Evolutionary conservation across 2,113 vertebrate species (phyloP), one percentile per base, ranked within the genome.

Genomic region (Peromyscus polionotus): DNA sequence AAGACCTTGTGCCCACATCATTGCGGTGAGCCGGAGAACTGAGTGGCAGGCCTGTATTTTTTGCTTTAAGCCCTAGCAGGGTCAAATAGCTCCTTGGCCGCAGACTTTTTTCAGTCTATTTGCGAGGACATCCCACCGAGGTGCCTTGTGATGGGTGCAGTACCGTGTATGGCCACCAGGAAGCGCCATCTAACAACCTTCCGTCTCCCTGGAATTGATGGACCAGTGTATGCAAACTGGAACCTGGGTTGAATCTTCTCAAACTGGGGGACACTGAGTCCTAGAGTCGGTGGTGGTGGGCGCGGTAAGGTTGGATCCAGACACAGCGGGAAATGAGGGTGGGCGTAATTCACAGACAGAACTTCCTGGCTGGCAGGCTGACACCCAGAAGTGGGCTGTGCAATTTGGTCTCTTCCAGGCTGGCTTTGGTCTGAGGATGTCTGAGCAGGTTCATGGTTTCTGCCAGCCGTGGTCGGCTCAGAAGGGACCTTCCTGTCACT

Each of bases 51-150:
- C 39, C 10, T 87, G 68, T 57, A 42, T 39, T 77, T 79, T 79
- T 91, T 84, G 87, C 83, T 83, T 65, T 48, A 72, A 61, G 72
- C 11, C 31, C 31, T 17, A 7, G 61, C 48, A 24, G 61, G 33
- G 17, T 81, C 89, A 48, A 17, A 51, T 0, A 28, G 26, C 83
- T 57, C 45, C 2, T 17, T 13, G 39, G 84, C 31, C 28, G 22
- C 10, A 45, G 36, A 45, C 75, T 28, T 28, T 31, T 59, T 2
- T 61, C 16, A 0, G 0, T 51, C 3, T 42, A 1, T 59, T 59
- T 89, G 88, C 45, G n/a, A 51, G 89, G 70, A 39, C 63, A 2
- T 76, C 51, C 7, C 0, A 4, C 16, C 0, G 0, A 14, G 73
- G 48, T 26, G 0, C 76, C n/a, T 54, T 65, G 4, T 33, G 92